Evolutionary conservation across 1,140 invertebrate genomes (phyloP), one percentile per base, ranked within the genome.

Genomic region (Drosophila bocqueti): DNA sequence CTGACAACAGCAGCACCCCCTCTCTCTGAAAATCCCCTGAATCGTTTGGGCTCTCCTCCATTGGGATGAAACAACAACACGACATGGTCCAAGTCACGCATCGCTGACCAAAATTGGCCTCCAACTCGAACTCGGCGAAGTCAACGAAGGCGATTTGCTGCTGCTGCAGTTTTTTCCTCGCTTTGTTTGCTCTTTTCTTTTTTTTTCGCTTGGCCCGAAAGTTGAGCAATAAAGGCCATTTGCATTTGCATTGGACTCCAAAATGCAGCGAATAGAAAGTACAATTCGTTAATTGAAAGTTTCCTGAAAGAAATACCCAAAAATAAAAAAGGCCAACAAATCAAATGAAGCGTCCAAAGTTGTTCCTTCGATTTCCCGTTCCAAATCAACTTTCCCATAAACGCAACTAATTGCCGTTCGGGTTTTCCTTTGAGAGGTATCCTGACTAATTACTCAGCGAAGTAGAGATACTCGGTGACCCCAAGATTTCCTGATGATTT

Each of bases 51-150:
- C 42, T 58, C 62, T 43, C 52, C 58, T 43, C 58, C 58, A 15
- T 46, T 57, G 63, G 38, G 38, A 65, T 50, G 50, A 24, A 54
- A 62, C 42, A 62, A 43, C 49, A 76, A 62, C 84, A 89, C 84
- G 84, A 90, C 84, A 91, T 82, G 76, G 85, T 82, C 85, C 78
- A 79, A 90, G 85, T 90, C 85, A 90, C 85, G 85, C 85, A 90
- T 90, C 82, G 85, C 82, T 90, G 85, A 90, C 85, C 85, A 90
- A 90, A 90, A 90, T 90, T 85, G 85, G 85, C 50, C 64, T 75
- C 67, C 46, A 61, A 60, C 71, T 74, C 71, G 69, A 73, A 71
- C 63, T 55, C 24, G 29, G n/a, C 47, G 38, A n/a, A 66, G 66
- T 34, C 47, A 65, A 36, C 63, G 47, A 55, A 75, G 72, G 69